phyloP scores from a whole-genome alignment of 2,888 invertebrate genomes.

The Sceliomorpha sp. region DNA sequence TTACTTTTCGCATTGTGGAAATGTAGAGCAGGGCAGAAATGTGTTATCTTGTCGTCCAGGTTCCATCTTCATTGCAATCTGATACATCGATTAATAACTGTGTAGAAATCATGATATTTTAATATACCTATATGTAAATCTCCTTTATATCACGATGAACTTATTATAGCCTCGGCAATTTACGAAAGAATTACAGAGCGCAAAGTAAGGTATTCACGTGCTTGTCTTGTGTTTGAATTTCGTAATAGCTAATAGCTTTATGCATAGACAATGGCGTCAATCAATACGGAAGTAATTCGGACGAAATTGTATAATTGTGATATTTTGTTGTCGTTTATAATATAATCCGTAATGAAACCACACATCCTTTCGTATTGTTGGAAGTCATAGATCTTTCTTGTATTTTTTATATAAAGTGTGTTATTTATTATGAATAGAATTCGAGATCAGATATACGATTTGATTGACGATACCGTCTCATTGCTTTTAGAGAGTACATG shows the following conservation, averaged over 20 bases:
- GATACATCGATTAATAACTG: constrained; percentile 25
- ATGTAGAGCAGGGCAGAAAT: constrained; percentile 42
- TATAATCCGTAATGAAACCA: too few relatives aligned
- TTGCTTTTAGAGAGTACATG: too few relatives aligned
- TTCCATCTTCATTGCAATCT: constrained; percentile 16
- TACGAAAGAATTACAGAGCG: constrained; percentile 68
- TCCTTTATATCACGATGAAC: constrained; percentile 42
- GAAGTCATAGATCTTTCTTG: neutral
- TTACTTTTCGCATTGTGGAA: constrained; percentile 21
- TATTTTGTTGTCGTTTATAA: too few relatives aligned
- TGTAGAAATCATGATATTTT: constrained; percentile 18
- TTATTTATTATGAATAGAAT: neutral
- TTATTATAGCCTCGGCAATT: constrained; percentile 64
- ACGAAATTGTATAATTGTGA: neutral
- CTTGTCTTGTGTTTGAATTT: constrained; percentile 64
- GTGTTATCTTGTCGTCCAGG: constrained; percentile 35
- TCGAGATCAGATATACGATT: too few relatives aligned
- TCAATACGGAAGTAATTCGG: neutral
- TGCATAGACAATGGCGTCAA: constrained; percentile 4
- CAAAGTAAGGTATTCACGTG: constrained; percentile 70
- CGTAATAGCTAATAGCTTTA: constrained; percentile 38
- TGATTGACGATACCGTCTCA: too few relatives aligned
- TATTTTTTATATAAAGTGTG: constrained; percentile 4
- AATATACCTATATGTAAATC: constrained; percentile 30
- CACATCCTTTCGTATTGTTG: neutral